phyloP scores from a whole-genome alignment of 2,797 vertebrate genomes.

The Synanceia verrucosa region DNA sequence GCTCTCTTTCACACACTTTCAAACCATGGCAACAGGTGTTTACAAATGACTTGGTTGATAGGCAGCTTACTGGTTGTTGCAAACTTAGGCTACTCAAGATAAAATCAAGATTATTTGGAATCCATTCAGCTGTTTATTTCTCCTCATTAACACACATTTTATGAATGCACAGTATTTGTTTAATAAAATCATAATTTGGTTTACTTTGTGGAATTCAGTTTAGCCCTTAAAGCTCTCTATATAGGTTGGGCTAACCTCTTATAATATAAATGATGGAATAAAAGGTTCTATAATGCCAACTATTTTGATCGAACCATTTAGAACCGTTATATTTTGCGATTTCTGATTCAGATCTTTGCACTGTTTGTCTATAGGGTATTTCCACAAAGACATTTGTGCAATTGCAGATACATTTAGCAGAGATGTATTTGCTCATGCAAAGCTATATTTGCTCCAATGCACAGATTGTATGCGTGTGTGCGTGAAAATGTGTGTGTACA shows the following conservation, averaged over 20 bases:
- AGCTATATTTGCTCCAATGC: not conserved
- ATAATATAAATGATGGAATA: not conserved
- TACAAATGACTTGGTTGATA: not conserved
- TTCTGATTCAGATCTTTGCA: not conserved
- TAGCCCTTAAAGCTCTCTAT: not conserved
- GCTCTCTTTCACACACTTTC: not conserved
- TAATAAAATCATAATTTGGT: not conserved
- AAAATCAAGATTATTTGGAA: too few species aligned
- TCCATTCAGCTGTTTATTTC: too few species aligned
- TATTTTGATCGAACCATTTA: not conserved
- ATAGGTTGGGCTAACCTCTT: not conserved
- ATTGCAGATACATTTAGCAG: not conserved
- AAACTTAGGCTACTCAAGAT: too few species aligned
- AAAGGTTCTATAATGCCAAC: not conserved
- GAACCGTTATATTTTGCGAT: not conserved
- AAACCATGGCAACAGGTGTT: too few species aligned
- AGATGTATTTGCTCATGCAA: not conserved
- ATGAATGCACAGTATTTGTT: too few species aligned
- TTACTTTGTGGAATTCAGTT: not conserved
- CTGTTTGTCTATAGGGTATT: not conserved
- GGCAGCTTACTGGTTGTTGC: not conserved
- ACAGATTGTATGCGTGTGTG: slow-evolving; percentile 28
- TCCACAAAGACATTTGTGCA: not conserved
- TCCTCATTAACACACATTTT: too few species aligned
- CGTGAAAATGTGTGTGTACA: slow-evolving; percentile 33